Percentiles rank a stretch among this genome's conserved stretches.
Conservation (phyloP, 2,797 vertebrate species). For the Gambelia wislizenii region DNA sequence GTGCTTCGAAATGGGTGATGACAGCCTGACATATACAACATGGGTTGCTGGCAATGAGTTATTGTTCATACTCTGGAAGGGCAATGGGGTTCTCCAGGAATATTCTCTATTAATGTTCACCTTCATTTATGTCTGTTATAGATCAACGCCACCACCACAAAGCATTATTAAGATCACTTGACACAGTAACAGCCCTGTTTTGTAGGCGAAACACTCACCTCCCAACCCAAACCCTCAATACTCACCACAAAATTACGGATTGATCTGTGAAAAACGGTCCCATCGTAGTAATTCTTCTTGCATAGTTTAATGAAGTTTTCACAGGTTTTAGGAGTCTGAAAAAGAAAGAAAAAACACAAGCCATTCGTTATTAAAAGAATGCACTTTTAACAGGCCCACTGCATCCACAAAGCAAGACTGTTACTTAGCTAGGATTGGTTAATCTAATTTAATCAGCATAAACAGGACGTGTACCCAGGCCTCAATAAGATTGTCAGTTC, state of each 20-base stretch:
- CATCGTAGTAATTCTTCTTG: conserved; percentile 92
- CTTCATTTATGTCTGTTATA: neutral
- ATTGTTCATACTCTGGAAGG: neutral
- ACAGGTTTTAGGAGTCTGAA: conserved; percentile 91
- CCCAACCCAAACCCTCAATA: neutral
- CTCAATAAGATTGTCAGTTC: neutral
- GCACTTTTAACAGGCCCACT: neutral
- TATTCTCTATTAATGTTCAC: conserved; percentile 8
- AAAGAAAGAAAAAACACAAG: conserved; percentile 6
- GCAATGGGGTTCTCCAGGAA: conserved; percentile 8
- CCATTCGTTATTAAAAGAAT: neutral
- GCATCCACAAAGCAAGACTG: neutral
- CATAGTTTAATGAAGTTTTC: conserved; percentile 96
- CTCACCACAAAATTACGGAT: conserved; percentile 97
- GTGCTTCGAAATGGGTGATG: conserved; percentile 29
- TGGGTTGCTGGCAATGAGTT: neutral
- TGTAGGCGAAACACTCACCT: neutral
- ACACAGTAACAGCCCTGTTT: neutral
- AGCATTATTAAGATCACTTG: conserved; percentile 7
- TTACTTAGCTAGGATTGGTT: neutral
- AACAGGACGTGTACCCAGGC: neutral
- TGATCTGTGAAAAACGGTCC: conserved; percentile 93
- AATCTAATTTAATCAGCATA: neutral
- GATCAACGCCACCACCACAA: neutral
- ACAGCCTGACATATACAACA: conserved; percentile 3